Conservation (phyloP, 2,797 vertebrate species). For the Enteromius unitaeniatus region DNA sequence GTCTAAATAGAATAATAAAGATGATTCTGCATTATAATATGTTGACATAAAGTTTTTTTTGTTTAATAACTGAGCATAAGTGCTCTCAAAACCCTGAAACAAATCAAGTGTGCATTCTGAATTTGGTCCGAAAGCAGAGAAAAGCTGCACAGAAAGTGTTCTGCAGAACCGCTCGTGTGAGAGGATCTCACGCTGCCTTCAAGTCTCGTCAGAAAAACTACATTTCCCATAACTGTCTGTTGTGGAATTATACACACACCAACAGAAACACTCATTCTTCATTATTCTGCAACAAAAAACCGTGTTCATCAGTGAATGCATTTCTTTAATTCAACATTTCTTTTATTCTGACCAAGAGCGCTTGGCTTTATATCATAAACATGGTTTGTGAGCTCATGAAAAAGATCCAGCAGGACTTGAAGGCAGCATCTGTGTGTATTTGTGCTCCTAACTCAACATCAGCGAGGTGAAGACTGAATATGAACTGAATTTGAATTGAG, state of each 20-base stretch:
- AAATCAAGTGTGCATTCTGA: background rate
- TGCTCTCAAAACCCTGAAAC: background rate
- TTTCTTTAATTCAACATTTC: too few species aligned
- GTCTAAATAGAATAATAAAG: background rate
- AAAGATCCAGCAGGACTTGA: background rate
- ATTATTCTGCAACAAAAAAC: background rate
- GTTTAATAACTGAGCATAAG: background rate
- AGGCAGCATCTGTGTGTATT: background rate
- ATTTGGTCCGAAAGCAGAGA: slow-evolving; percentile 4
- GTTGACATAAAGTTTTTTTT: background rate
- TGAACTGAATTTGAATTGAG: background rate
- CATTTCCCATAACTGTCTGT: background rate
- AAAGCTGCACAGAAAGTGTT: background rate
- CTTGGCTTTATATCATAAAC: background rate
- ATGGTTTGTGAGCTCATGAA: background rate
- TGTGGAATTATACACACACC: background rate
- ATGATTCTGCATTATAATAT: background rate
- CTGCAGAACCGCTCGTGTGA: background rate
- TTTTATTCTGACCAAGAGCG: background rate
- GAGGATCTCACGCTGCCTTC: background rate
- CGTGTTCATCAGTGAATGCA: background rate
- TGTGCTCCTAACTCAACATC: background rate
- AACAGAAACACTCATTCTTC: background rate
- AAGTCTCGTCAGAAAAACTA: background rate
- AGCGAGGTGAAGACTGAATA: background rate